Percentiles rank a stretch among this genome's conserved stretches.
These are phyloP conservation scores for Coracopsis vasa DNA, from an alignment of 2,113 vertebrate genomes.

Conservation along the genomic window DNA sequence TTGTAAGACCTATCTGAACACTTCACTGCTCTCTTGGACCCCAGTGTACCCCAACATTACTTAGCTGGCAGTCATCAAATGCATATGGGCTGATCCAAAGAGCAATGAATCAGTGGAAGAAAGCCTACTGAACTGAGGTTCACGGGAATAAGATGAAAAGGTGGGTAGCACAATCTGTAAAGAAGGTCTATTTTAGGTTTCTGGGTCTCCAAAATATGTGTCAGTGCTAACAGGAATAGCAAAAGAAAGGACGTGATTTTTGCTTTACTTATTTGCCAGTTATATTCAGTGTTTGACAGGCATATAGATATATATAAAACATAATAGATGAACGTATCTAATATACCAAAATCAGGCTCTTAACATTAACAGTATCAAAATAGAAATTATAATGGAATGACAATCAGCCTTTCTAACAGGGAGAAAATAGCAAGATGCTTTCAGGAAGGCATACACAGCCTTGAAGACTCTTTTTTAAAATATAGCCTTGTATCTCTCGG, in stretches of 20 bases:
- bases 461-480: not conserved
- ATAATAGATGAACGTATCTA: not conserved
- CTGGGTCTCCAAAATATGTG: not conserved
- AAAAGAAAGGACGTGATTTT: not conserved
- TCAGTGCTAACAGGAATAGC: not conserved
- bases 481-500: not conserved
- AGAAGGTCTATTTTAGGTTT: not conserved
- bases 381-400: not conserved
- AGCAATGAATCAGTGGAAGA: not conserved
- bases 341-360: not conserved
- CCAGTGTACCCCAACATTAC: not conserved
- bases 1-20: not conserved
- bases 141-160: not conserved
- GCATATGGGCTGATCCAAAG: not conserved
- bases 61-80: not conserved
- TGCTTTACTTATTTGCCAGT: not conserved
- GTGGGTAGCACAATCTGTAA: not conserved
- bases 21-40: not conserved
- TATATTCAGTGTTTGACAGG: not conserved
- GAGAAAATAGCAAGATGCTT: not conserved
- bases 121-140: not conserved
- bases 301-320: constrained; percentile 6
- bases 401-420: not conserved
- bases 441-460: not conserved
- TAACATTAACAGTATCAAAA: constrained; percentile 14